These are phyloP conservation scores for Phrynocephalus guinanensis DNA, from an alignment of 2,797 vertebrate species.

Conservation along the genomic window DNA sequence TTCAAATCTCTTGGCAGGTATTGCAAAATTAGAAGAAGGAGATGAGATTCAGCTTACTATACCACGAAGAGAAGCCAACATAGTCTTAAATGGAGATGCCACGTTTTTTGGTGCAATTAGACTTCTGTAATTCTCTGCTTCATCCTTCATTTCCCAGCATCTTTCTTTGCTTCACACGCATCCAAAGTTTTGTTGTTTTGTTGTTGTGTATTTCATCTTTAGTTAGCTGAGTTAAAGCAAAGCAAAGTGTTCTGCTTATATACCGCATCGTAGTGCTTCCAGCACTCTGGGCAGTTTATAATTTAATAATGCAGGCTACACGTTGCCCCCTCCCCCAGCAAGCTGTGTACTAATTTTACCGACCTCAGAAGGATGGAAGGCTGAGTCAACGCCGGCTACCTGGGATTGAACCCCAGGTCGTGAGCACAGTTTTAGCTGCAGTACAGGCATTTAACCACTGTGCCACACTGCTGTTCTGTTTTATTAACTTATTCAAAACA, in stretches of 20 bases:
- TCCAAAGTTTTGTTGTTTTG: constrained; percentile 28
- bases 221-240: constrained; percentile 16
- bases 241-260: too few relatives aligned
- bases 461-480: constrained; percentile 52
- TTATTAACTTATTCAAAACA: constrained; percentile 67
- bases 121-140: constrained; percentile 80
- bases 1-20: constrained; percentile 79
- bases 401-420: too few relatives aligned
- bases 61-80: constrained; percentile 84
- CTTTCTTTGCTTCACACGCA: constrained; percentile 42
- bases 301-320: too few relatives aligned
- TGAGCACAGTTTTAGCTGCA: too few relatives aligned
- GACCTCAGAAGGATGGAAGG: too few relatives aligned
- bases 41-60: constrained; percentile 93
- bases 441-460: too few relatives aligned
- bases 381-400: too few relatives aligned
- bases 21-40: constrained; percentile 92
- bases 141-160: not conserved
- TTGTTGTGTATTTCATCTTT: constrained; percentile 56
- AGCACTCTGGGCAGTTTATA: too few relatives aligned
- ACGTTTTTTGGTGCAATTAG: constrained; percentile 94
- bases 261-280: too few relatives aligned
- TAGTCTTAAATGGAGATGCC: constrained; percentile 90
- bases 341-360: too few relatives aligned
- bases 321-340: too few relatives aligned